Base-by-base conservation (phyloP, 1,140 invertebrate genomes). In the Nasonia longicornis region DNA sequence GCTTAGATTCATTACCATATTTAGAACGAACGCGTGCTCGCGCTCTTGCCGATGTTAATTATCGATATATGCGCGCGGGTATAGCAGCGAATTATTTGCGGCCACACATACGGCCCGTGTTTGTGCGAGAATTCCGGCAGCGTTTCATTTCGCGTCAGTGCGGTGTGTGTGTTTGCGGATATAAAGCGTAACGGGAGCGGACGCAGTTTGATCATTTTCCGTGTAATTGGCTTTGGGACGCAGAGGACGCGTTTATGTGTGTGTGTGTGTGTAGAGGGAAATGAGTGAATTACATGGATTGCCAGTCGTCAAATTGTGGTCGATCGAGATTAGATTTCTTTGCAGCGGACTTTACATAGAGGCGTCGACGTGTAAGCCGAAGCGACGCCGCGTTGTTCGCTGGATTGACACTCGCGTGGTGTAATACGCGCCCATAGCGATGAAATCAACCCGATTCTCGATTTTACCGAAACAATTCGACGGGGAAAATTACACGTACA, bases 161-260 rank as follows among this genome's bases (percentile, higher is more conserved):
- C 48, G 8, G 0, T 52, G 48, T 52, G 45, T 58, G 6, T 58
- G 52, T 58, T 58, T 58, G 16, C 16, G 52, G 6, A 58, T 58
- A 14, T 20, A 20, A 52, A 52, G 8, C 22, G 64, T 67, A 67
- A 67, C 22, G 64, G 8, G 26, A 31, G 35, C 3, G 22, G 69
- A 71, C 20, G 69, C 35, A 71, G 69, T 71, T 71, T 71, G 31
- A 71, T 71, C 35, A 71, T 71, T 71, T 35, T 38, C 69, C 69
- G 35, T 42, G 69, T 38, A 8, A 71, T 35, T 38, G 16, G 35
- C 20, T 58, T 20, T 58, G 16, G 52, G 4, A 58, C 16, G 10
- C 38, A 10, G 7, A 58, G 16, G 52, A n/a, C 20, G 20, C 2
- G 16, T 58, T 7, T 58, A 42, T 8, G 10, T 6, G 1, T 58